Conservation (phyloP, 2,888 invertebrate genomes). For the Schizaphis graminum region DNA sequence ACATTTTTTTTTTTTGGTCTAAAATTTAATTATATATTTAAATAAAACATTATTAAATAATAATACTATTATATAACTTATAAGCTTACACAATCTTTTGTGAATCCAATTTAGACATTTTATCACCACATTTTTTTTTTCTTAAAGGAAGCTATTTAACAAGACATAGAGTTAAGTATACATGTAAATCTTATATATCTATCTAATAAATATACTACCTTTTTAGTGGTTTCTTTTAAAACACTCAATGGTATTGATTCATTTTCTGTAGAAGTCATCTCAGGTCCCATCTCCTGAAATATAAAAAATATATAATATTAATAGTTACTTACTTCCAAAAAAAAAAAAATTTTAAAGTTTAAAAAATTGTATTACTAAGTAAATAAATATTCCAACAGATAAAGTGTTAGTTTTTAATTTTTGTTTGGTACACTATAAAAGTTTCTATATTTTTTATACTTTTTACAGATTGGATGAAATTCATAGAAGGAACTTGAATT, state of each 20-base stretch:
- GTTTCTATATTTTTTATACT: not conserved
- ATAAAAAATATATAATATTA: not conserved
- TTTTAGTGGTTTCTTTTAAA: not conserved
- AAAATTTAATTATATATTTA: not conserved
- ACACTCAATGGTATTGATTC: not conserved
- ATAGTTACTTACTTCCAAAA: not conserved
- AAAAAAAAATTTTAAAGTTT: not conserved
- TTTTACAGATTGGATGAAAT: not conserved
- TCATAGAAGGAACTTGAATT: not conserved
- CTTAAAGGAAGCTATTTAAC: conserved; percentile 1
- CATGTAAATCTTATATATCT: not conserved
- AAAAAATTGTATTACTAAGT: not conserved
- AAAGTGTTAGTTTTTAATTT: not conserved
- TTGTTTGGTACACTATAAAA: not conserved
- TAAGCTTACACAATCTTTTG: conserved; percentile 12
- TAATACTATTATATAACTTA: not conserved
- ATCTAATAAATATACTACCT: not conserved
- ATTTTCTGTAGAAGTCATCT: not conserved
- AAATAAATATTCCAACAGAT: not conserved
- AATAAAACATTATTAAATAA: not conserved
- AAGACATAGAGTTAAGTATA: not conserved
- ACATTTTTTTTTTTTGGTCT: not conserved
- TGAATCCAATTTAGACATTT: not conserved
- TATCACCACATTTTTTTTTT: not conserved
- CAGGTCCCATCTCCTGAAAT: not conserved